These are phyloP conservation scores for Monochamus saltuarius DNA, from an alignment of 1,140 invertebrate genomes.

Conservation along the genomic window DNA sequence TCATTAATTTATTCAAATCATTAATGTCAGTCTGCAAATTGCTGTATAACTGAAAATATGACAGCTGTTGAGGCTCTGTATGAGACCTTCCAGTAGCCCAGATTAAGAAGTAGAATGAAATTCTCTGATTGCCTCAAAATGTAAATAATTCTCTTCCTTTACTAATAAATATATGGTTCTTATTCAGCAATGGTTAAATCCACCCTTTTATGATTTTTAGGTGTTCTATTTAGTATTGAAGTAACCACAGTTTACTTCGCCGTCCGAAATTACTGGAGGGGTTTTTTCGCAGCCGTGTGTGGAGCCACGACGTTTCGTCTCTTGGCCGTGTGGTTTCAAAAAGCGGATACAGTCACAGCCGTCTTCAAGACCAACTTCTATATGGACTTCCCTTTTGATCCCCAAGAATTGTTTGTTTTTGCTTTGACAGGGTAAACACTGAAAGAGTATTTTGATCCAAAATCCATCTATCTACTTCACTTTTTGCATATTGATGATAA, in stretches of 20 bases:
- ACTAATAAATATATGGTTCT: no score
- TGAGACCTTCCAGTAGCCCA: no score
- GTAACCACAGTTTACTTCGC: slow-evolving; percentile 99
- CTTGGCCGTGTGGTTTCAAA: slow-evolving; percentile 91
- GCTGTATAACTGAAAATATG: no score
- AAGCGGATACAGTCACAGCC: slow-evolving; percentile 92
- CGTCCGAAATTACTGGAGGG: slow-evolving; percentile 97
- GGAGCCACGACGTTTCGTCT: slow-evolving; percentile 94
- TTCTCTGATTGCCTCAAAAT: no score
- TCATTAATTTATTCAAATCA: no score
- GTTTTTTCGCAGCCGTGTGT: slow-evolving; percentile 97
- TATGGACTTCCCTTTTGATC: slow-evolving; percentile 97
- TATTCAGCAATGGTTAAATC: no score
- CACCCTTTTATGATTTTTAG: slow-evolving; percentile 53
- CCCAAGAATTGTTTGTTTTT: slow-evolving; percentile 93
- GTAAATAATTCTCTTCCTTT: no score
- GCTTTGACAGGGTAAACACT: slow-evolving; percentile 83
- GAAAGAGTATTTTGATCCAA: neutral
- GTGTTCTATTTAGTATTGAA: slow-evolving; percentile 98
- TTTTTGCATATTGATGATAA: no score
- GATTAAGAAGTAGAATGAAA: no score
- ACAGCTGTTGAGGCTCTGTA: no score
- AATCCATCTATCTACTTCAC: no score
- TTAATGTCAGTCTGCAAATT: no score
- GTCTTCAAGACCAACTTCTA: slow-evolving; percentile 94